Conservation (phyloP, 2,888 invertebrate genomes). For the Polyploca ridens region DNA sequence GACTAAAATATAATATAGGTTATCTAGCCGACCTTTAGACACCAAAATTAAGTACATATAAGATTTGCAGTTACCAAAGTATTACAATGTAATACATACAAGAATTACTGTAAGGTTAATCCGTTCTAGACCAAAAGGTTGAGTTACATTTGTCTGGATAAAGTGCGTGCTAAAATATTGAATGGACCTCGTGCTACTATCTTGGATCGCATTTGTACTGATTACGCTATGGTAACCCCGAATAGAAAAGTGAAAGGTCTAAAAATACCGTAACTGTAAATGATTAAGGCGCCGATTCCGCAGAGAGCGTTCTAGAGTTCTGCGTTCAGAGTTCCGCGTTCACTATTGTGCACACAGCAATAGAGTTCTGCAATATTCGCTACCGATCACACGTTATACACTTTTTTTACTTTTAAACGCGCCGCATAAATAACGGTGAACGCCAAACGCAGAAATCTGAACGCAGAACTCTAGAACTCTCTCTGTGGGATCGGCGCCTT, state of each 20-base stretch:
- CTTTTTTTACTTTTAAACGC: no score
- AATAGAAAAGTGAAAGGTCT: conserved; percentile 50
- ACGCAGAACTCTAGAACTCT: no score
- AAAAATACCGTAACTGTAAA: no score
- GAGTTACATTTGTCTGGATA: conserved; percentile 74
- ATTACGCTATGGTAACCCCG: conserved; percentile 58
- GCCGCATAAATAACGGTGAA: no score
- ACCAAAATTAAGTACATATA: not conserved
- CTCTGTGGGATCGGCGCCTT: not conserved
- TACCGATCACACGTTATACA: no score
- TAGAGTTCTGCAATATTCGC: no score
- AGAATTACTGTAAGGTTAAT: conserved; percentile 47
- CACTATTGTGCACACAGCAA: no score
- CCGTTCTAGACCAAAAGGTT: conserved; percentile 59
- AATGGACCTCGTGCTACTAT: conserved; percentile 62
- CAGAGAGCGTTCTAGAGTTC: no score
- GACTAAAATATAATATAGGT: not conserved
- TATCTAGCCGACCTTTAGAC: not conserved
- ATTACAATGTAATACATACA: not conserved
- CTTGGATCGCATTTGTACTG: conserved; percentile 77
- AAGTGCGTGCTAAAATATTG: conserved; percentile 79
- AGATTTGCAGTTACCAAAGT: not conserved
- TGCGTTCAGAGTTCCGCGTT: no score
- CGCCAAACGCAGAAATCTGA: no score
- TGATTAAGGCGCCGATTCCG: no score